Evolutionary conservation across 2,888 invertebrate species (phyloP).

Genomic region (Azorinus chamasolen): DNA sequence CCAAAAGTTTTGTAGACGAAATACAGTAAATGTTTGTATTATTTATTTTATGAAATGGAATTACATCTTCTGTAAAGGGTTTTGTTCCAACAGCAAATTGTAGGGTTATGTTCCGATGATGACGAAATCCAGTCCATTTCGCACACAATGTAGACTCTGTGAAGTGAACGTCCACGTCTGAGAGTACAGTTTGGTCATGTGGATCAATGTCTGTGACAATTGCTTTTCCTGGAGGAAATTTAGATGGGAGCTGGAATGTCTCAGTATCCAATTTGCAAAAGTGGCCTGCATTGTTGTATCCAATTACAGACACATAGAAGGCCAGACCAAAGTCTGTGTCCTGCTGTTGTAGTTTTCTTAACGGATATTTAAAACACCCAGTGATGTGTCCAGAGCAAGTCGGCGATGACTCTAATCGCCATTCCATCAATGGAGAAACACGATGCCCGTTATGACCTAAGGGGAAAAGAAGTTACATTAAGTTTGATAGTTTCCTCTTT

Average conservation of each 20-base stretch:
- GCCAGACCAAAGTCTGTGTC: constrained; percentile 24
- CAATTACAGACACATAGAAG: constrained; percentile 31
- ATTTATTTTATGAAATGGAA: constrained; percentile 8
- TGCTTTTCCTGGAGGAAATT: constrained; percentile 53
- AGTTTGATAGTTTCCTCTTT: too few relatives aligned
- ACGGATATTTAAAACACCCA: constrained; percentile 27
- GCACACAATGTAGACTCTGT: constrained; percentile 31
- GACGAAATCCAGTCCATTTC: constrained; percentile 46
- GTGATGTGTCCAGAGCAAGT: constrained; percentile 10
- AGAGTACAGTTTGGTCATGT: too few relatives aligned
- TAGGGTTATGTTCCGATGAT: constrained; percentile 38
- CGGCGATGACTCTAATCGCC: background rate
- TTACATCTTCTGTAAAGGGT: constrained; percentile 6
- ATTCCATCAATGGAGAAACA: constrained; percentile 18
- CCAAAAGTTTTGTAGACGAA: background rate
- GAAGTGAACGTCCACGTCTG: constrained; percentile 34
- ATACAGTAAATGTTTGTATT: constrained; percentile 17
- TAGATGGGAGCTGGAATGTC: constrained; percentile 46
- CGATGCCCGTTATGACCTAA: background rate
- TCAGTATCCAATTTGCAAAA: constrained; percentile 22
- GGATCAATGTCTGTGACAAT: constrained; percentile 48
- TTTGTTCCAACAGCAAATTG: constrained; percentile 42
- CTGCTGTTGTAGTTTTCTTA: constrained; percentile 20
- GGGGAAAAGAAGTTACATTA: background rate
- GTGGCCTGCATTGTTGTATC: constrained; percentile 54